These are phyloP conservation scores for Horisme vitalbata DNA, from an alignment of 2,888 invertebrate species.

Conservation along the genomic window DNA sequence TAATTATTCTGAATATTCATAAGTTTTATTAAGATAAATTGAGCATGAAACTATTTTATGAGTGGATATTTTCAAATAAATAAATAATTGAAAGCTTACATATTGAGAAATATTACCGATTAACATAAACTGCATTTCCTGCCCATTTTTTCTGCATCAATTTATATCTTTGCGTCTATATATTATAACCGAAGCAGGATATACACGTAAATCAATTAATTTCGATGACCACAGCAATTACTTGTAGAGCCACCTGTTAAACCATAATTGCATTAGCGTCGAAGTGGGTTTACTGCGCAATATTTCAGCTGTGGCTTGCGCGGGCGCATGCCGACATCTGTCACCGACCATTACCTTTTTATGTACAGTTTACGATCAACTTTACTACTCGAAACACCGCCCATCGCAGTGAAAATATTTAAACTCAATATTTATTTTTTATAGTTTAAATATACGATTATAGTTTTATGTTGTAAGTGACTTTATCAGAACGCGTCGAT, in stretches of 20 bases:
- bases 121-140: constrained; percentile 4
- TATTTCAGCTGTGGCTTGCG: constrained; percentile 31
- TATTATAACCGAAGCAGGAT: constrained; percentile 10
- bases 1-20: no score
- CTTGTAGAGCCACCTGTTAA: constrained; percentile 20
- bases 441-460: constrained; percentile 62
- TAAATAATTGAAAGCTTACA: neutral
- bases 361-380: constrained; percentile 48
- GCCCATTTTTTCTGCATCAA: constrained; percentile 2
- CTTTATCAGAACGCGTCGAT: constrained; percentile 53
- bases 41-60: no score
- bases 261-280: constrained; percentile 24
- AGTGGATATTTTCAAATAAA: no score
- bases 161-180: neutral
- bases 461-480: constrained; percentile 64
- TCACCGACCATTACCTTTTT: constrained; percentile 57
- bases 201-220: constrained; percentile 22
- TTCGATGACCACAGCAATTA: constrained; percentile 18
- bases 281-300: constrained; percentile 22
- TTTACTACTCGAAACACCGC: constrained; percentile 43
- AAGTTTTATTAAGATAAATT: no score
- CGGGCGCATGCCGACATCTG: constrained; percentile 51
- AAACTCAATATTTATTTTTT: constrained; percentile 65
- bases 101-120: neutral
- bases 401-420: constrained; percentile 69